Base-by-base conservation (phyloP, 64 coral and sea anemone species). In the Hydrozoanthus tunicans region DNA sequence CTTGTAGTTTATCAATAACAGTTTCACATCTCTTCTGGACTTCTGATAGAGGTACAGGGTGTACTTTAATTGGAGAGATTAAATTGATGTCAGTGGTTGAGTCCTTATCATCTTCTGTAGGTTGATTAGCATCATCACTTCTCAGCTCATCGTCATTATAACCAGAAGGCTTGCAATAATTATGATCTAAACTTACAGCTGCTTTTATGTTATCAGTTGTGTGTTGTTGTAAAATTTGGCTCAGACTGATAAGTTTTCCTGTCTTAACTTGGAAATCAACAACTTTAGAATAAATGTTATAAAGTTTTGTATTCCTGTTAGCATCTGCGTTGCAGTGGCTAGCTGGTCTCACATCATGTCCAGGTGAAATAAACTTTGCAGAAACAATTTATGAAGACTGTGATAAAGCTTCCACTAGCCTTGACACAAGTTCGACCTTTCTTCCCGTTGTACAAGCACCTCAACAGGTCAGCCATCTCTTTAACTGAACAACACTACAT, bases 361-460 rank as follows among this genome's bases (percentile, higher is more conserved):
- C 71, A 74, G 71, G 71, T 74, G 71, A 74, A 74, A 74, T 74
- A 74, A 73, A 32, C 71, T 74, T 32, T 74, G 25, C 51, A 74
- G 71, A 74, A 24, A 10, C 51, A 43, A 43, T 74, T 20, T 20
- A 20, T 20, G 20, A 20, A 20, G 20, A 20, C 20, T 20, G 20
- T 20, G 20, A 20, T 20, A 24, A 74, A 74, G 27, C 51, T 74
- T 74, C 71, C 71, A 74, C 51, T 24, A 24, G 27, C 71, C 8
- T 74, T 74, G 71, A 32, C 51, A 74, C 71, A 74, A 74, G 71
- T 43, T 80, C 78, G 78, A 80, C 78, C 78, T 80, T 80, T 80
- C 78, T 80, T 80, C 56, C 56, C 78, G 78, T 80, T 80, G 78
- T 80, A 80, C 78, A 80, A 80, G 78, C 78, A 80, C 78, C 56